Evolutionary conservation across 2,888 invertebrate genomes (phyloP).

Genomic region (Hydraecia micacea): DNA sequence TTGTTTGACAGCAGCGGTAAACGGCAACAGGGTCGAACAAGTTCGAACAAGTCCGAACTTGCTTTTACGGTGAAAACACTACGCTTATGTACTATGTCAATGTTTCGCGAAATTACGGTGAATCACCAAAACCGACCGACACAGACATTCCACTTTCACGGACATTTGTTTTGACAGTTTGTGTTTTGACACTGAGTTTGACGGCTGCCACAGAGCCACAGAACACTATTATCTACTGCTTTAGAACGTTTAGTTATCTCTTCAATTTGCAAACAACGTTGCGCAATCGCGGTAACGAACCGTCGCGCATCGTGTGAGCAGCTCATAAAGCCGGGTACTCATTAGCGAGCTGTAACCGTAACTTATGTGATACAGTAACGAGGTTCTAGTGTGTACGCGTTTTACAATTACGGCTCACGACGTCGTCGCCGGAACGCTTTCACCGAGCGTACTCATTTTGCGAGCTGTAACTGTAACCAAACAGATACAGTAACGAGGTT

Average conservation of each 20-base stretch:
- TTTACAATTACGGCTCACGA: no score
- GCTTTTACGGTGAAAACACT: constrained; percentile 53
- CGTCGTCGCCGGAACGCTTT: no score
- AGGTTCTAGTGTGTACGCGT: no score
- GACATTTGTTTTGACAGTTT: constrained; percentile 65
- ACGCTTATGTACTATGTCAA: constrained; percentile 23
- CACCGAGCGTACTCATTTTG: no score
- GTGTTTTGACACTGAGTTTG: constrained; percentile 24
- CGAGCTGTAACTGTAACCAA: no score
- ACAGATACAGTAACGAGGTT: no score
- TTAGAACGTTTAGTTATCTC: not conserved
- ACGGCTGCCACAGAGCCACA: not conserved
- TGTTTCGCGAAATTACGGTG: constrained; percentile 51
- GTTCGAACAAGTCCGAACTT: constrained; percentile 44
- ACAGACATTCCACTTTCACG: constrained; percentile 37
- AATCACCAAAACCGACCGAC: constrained; percentile 52
- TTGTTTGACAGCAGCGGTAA: constrained; percentile 34
- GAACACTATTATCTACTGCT: not conserved
- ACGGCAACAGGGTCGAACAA: constrained; percentile 37
- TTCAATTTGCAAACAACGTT: not conserved
- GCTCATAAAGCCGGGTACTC: no score
- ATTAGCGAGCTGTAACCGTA: no score
- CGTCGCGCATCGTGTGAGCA: not conserved
- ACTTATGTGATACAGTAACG: no score
- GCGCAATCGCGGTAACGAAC: no score